Evolutionary conservation across 1,140 invertebrate genomes (phyloP).

Genomic region (Ooceraea biroi): DNA sequence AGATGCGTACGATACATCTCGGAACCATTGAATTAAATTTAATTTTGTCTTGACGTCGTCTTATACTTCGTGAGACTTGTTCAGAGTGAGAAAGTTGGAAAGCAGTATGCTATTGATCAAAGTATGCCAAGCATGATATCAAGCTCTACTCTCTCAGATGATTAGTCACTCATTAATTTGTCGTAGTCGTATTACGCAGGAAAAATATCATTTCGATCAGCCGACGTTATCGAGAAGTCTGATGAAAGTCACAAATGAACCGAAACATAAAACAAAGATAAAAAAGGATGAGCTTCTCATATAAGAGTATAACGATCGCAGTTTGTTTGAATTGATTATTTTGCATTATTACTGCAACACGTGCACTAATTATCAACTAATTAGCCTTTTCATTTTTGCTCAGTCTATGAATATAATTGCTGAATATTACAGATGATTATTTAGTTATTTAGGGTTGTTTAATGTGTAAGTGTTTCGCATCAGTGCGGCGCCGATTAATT

Average conservation of each 20-base stretch:
- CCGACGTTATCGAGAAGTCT: not conserved
- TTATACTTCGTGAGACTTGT: too few species aligned
- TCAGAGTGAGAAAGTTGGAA: not conserved
- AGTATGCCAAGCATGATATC: not conserved
- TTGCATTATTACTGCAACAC: not conserved
- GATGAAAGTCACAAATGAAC: not conserved
- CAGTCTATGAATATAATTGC: not conserved
- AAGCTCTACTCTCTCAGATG: not conserved
- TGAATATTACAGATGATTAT: not conserved
- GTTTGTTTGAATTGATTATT: not conserved
- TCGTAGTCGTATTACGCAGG: not conserved
- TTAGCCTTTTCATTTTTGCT: not conserved
- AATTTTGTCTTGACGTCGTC: too few species aligned
- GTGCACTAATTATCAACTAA: not conserved
- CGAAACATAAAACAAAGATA: not conserved
- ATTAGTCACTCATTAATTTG: constrained; percentile 10
- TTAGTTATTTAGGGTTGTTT: not conserved
- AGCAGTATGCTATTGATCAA: not conserved
- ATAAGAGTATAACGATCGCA: not conserved
- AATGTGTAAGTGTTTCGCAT: not conserved
- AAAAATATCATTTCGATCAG: constrained; percentile 1
- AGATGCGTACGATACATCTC: too few species aligned
- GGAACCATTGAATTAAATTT: too few species aligned
- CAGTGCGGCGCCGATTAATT: constrained; percentile 18
- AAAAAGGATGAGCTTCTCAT: not conserved